These are phyloP conservation scores for Hyperopisus bebe DNA, from an alignment of 2,113 vertebrate species.

Conservation along the genomic window DNA sequence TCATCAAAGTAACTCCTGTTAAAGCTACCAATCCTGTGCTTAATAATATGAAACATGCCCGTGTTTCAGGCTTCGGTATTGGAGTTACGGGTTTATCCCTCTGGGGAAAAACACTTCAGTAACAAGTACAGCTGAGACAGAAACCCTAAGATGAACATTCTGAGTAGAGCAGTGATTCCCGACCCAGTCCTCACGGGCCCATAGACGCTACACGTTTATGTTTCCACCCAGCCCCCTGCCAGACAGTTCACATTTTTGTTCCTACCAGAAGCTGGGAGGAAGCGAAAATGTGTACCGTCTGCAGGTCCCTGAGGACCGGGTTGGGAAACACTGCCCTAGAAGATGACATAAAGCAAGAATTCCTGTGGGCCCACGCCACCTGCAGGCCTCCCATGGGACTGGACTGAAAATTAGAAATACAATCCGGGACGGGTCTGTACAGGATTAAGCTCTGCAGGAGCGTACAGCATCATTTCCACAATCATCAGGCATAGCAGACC, in stretches of 20 bases:
- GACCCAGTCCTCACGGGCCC: background rate
- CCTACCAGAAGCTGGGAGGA: background rate
- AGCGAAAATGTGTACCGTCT: background rate
- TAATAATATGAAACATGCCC: slow-evolving; percentile 16
- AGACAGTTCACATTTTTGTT: background rate
- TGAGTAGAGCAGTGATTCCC: background rate
- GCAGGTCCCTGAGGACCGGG: background rate
- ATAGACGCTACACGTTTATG: background rate
- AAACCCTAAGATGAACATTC: slow-evolving; percentile 29
- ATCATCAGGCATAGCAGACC: background rate
- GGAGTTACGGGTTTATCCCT: slow-evolving; percentile 34
- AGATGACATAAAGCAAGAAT: background rate
- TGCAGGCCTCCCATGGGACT: background rate
- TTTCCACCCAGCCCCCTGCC: background rate
- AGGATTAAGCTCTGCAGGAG: background rate
- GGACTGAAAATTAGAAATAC: background rate
- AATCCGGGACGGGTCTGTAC: background rate
- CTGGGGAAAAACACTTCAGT: slow-evolving; percentile 27
- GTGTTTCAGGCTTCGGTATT: slow-evolving; percentile 4
- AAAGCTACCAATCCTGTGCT: background rate
- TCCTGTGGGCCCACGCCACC: background rate
- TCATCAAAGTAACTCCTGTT: slow-evolving; percentile 23
- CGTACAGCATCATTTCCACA: background rate
- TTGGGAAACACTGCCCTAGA: background rate
- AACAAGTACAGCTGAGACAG: slow-evolving; percentile 11